Evolutionary conservation across 2,888 invertebrate genomes (phyloP).

Genomic region (Xestia sexstrigata): DNA sequence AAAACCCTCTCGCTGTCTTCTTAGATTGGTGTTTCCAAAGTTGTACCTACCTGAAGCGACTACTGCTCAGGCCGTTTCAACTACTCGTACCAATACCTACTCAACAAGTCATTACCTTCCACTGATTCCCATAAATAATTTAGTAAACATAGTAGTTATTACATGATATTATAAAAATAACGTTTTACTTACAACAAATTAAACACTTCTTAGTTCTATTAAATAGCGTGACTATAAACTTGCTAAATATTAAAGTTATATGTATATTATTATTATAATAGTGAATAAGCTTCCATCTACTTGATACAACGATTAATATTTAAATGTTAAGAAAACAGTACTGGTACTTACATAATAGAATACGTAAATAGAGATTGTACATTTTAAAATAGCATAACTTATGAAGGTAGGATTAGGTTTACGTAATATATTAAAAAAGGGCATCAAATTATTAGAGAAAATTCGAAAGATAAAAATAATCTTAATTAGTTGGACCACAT

Average conservation of each 20-base stretch:
- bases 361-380: not conserved
- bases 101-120: not conserved
- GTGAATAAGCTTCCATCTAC: conserved; percentile 18
- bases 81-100: not conserved
- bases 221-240: conserved; percentile 4
- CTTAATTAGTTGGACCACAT: conserved; percentile 78
- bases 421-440: conserved; percentile 4
- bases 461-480: conserved; percentile 66
- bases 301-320: conserved; percentile 9
- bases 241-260: conserved; percentile 19
- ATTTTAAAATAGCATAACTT: not conserved
- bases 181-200: conserved; percentile 23
- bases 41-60: conserved; percentile 5
- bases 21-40: not conserved
- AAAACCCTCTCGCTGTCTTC: not conserved
- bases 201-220: conserved; percentile 26
- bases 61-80: not conserved
- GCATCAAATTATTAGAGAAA: conserved; percentile 29
- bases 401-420: not conserved
- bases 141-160: not conserved
- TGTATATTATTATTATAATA: not conserved
- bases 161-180: conserved; percentile 30
- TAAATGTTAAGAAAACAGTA: not conserved
- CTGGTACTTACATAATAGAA: not conserved
- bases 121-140: conserved; percentile 1